Evolutionary conservation across 2,888 invertebrate genomes (phyloP).

Genomic region (Hirtodrosophila cameraria): DNA sequence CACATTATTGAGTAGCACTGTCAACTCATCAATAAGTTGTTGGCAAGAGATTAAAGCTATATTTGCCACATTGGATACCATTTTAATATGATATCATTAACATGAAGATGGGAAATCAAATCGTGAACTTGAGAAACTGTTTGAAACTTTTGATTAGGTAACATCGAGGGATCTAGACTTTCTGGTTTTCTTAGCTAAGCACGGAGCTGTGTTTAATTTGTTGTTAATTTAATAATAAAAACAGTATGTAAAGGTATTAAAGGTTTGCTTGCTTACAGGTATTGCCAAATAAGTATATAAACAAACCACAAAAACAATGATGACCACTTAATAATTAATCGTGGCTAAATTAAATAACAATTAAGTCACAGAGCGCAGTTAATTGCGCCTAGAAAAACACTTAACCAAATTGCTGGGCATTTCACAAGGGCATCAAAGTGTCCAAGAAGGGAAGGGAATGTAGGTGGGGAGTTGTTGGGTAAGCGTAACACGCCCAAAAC

Average conservation of each 20-base stretch:
- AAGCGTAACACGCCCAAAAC: constrained; percentile 49
- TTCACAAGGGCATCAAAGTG: constrained; percentile 48
- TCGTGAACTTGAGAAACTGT: too few relatives aligned
- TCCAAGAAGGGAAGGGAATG: constrained; percentile 5
- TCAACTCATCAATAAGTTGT: too few relatives aligned
- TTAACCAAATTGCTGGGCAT: constrained; percentile 53
- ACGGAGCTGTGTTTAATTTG: constrained; percentile 8
- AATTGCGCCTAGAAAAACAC: constrained; percentile 54
- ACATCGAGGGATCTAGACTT: too few relatives aligned
- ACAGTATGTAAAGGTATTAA: constrained; percentile 25
- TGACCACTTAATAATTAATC: constrained; percentile 41
- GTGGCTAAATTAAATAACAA: constrained; percentile 57
- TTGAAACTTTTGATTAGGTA: too few relatives aligned
- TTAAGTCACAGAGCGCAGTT: constrained; percentile 45
- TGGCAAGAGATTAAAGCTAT: too few relatives aligned
- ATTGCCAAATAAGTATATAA: constrained; percentile 15
- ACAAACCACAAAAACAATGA: constrained; percentile 1
- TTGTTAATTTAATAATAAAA: constrained; percentile 29
- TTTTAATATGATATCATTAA: too few relatives aligned
- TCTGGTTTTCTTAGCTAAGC: background rate
- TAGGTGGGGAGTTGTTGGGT: background rate
- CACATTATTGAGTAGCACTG: too few relatives aligned
- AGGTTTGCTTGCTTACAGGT: constrained; percentile 2
- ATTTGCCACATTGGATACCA: too few relatives aligned
- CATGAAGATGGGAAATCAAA: too few relatives aligned